Percentiles rank a stretch among this genome's conserved stretches.
These are phyloP conservation scores for Idaea straminata DNA, from an alignment of 2,888 invertebrate species.

Conservation along the genomic window DNA sequence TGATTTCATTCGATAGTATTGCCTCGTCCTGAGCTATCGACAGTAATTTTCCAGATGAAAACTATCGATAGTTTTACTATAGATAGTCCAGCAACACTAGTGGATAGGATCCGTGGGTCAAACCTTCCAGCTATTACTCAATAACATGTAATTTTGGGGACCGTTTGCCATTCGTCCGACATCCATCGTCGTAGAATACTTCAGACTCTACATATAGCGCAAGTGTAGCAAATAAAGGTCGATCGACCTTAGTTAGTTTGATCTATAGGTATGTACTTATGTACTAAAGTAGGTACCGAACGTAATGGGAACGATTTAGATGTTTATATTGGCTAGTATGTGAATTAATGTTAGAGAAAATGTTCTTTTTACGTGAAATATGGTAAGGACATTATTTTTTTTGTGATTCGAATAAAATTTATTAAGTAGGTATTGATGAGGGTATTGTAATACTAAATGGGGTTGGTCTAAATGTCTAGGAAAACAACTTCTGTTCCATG, in stretches of 20 bases:
- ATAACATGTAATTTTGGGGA: not conserved
- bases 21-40: too few relatives aligned
- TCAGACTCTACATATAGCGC: not conserved
- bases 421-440: too few relatives aligned
- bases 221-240: not conserved
- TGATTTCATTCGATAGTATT: too few relatives aligned
- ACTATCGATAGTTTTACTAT: too few relatives aligned
- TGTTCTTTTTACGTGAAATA: not conserved
- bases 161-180: not conserved
- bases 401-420: not conserved
- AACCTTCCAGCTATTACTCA: not conserved
- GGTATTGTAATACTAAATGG: too few relatives aligned
- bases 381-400: not conserved
- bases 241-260: not conserved
- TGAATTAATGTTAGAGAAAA: not conserved
- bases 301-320: not conserved
- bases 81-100: too few relatives aligned
- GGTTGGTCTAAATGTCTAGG: too few relatives aligned
- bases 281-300: not conserved
- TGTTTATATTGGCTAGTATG: not conserved
- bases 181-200: not conserved
- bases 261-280: not conserved
- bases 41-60: too few relatives aligned
- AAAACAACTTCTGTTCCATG: too few relatives aligned
- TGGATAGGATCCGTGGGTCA: not conserved